Conservation (phyloP, 2,797 vertebrate species). For the Borostomias antarcticus region DNA sequence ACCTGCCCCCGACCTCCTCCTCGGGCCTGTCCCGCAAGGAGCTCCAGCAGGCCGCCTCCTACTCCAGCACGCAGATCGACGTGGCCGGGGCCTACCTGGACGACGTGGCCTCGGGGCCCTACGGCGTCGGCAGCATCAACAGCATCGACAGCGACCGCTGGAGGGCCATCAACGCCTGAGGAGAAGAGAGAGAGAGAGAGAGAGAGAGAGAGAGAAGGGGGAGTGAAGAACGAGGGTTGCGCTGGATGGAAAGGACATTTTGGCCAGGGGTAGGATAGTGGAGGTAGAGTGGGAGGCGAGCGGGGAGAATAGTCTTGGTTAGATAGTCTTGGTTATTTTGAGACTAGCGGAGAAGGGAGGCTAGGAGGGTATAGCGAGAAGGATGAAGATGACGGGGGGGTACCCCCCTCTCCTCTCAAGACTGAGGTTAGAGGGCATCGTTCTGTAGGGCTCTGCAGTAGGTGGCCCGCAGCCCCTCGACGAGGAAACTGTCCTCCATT, state of each 20-base stretch:
- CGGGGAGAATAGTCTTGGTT: constrained; percentile 29
- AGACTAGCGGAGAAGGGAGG: neutral
- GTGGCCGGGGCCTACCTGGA: constrained; percentile 88
- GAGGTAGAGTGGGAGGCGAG: constrained; percentile 25
- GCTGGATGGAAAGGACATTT: constrained; percentile 6
- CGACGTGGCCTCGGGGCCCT: constrained; percentile 89
- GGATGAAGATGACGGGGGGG: neutral
- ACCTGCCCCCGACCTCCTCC: constrained; percentile 87
- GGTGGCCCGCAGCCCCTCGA: constrained; percentile 49
- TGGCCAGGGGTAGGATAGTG: constrained; percentile 20
- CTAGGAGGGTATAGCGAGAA: neutral
- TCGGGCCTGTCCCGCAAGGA: constrained; percentile 86
- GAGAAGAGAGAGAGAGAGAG: constrained; percentile 28
- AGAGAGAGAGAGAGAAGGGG: constrained; percentile 15
- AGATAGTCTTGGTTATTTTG: neutral
- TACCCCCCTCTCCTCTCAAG: constrained; percentile 29
- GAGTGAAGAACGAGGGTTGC: constrained; percentile 6
- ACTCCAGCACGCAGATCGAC: constrained; percentile 95
- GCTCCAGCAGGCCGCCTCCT: constrained; percentile 79
- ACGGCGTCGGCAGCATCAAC: constrained; percentile 87
- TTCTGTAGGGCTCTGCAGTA: constrained; percentile 14
- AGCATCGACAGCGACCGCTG: constrained; percentile 93
- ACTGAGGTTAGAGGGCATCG: constrained; percentile 45
- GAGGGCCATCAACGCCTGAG: constrained; percentile 88
- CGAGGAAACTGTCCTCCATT: constrained; percentile 32